phyloP scores from a whole-genome alignment of 2,888 invertebrate genomes.

The Nephrotoma flavescens region DNA sequence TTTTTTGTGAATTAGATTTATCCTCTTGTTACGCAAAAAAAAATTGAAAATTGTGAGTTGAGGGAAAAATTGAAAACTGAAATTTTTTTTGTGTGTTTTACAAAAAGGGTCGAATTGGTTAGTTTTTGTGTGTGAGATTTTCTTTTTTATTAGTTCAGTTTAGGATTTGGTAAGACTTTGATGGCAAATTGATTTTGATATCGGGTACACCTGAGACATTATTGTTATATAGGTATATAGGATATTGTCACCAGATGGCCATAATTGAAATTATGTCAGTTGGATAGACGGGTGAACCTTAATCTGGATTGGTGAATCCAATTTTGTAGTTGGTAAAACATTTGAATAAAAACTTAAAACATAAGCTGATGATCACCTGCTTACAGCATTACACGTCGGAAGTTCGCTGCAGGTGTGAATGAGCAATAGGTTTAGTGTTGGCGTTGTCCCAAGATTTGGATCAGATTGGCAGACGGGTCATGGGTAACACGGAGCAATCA shows the following conservation, averaged over 20 bases:
- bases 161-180: not conserved
- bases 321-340: too few relatives aligned
- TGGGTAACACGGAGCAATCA: too few relatives aligned
- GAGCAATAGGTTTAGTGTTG: too few relatives aligned
- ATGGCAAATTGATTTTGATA: not conserved
- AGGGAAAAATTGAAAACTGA: not conserved
- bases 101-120: not conserved
- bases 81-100: not conserved
- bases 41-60: not conserved
- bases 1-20: not conserved
- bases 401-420: too few relatives aligned
- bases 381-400: too few relatives aligned
- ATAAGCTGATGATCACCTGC: too few relatives aligned
- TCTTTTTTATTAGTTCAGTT: not conserved
- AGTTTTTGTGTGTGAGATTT: not conserved
- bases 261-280: not conserved
- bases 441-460: too few relatives aligned
- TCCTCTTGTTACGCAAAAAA: not conserved
- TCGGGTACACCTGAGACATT: not conserved
- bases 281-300: not conserved
- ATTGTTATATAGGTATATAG: not conserved
- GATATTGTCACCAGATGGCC: not conserved
- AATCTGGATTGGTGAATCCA: too few relatives aligned
- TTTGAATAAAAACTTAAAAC: too few relatives aligned
- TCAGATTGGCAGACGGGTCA: too few relatives aligned